These are phyloP conservation scores for Samia ricini DNA, from an alignment of 1,140 invertebrate species.

Conservation along the genomic window DNA sequence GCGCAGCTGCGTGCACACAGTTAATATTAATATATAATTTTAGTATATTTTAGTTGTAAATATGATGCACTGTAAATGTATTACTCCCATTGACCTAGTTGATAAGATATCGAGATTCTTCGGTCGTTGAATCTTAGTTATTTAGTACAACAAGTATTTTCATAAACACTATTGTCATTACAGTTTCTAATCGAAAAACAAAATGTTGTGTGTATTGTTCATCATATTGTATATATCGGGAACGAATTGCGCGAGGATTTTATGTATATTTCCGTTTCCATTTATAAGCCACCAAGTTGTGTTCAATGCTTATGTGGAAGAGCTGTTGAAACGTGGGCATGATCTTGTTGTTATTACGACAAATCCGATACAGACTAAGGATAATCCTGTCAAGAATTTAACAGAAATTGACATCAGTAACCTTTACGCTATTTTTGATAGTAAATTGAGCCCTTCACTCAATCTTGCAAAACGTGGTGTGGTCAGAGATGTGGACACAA, in stretches of 20 bases:
- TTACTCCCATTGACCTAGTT: too few relatives aligned
- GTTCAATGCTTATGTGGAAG: background rate
- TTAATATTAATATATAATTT: too few relatives aligned
- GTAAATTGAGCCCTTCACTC: background rate
- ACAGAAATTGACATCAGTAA: conserved; percentile 11
- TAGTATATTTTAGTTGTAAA: too few relatives aligned
- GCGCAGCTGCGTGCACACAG: too few relatives aligned
- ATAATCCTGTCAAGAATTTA: background rate
- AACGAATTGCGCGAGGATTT: conserved; percentile 8
- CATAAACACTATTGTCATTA: background rate
- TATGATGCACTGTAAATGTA: too few relatives aligned
- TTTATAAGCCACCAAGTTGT: conserved; percentile 16
- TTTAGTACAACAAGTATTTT: too few relatives aligned
- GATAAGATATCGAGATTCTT: too few relatives aligned
- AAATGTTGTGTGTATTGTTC: background rate
- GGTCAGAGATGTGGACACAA: background rate
- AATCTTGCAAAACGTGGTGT: conserved; percentile 4
- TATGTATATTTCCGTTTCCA: conserved; percentile 14
- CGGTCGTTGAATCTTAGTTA: too few relatives aligned
- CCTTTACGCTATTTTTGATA: background rate
- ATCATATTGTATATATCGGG: background rate
- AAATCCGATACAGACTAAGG: background rate
- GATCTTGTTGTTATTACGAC: conserved; percentile 11
- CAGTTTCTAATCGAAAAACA: background rate
- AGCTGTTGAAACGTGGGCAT: conserved; percentile 10